These are phyloP conservation scores for Habroteleia sp. DNA, from an alignment of 2,888 invertebrate species.

Conservation along the genomic window DNA sequence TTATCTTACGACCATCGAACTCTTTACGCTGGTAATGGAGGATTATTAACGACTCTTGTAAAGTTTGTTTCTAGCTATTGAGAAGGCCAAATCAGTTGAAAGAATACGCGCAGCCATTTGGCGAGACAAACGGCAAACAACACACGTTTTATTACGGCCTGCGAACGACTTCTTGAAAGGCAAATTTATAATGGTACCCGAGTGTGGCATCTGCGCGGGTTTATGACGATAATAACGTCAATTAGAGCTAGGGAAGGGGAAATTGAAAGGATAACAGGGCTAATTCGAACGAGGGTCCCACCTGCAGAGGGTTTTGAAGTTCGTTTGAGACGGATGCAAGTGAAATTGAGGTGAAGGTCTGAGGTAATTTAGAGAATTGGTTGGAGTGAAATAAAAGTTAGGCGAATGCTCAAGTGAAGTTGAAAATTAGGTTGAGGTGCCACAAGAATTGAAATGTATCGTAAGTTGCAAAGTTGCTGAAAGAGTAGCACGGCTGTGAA, in stretches of 20 bases:
- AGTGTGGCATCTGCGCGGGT: not conserved
- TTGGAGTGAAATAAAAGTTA: not conserved
- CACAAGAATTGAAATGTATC: too few species aligned
- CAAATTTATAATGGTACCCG: not conserved
- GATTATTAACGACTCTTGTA: constrained; percentile 57
- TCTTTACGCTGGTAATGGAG: constrained; percentile 49
- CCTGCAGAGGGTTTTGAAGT: not conserved
- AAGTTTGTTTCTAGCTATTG: constrained; percentile 49
- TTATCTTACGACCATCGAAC: constrained; percentile 24
- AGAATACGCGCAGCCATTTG: not conserved
- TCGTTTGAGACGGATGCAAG: not conserved
- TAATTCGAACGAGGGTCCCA: constrained; percentile 5
- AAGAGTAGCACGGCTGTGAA: too few species aligned
- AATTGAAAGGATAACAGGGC: constrained; percentile 12
- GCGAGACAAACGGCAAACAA: not conserved
- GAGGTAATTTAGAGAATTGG: constrained; percentile 1
- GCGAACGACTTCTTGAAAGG: constrained; percentile 1
- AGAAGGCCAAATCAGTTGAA: constrained; percentile 14
- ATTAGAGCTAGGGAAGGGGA: not conserved
- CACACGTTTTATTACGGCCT: not conserved
- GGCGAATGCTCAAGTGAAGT: not conserved
- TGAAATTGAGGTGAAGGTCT: constrained; percentile 15
- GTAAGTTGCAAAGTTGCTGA: too few species aligned
- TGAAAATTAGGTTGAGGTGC: not conserved
- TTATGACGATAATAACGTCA: constrained; percentile 6